Percentiles rank a stretch among this genome's conserved stretches.
Evolutionary conservation across 2,113 vertebrate genomes (phyloP).

Genomic region (Polypterus senegalus): DNA sequence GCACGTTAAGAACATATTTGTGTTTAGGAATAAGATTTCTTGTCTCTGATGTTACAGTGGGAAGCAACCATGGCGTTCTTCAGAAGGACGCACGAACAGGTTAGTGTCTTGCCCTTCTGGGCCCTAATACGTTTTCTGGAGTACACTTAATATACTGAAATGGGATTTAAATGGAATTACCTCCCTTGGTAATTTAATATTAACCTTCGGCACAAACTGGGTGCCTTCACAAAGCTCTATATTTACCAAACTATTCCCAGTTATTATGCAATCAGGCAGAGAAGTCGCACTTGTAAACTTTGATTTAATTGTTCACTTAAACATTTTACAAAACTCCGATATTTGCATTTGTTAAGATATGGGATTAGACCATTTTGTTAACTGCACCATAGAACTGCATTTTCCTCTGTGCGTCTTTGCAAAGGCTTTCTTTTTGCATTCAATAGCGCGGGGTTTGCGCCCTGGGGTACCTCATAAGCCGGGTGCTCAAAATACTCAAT

Average conservation of each 20-base stretch:
- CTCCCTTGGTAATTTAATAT: conserved; percentile 52
- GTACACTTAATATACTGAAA: conserved; percentile 68
- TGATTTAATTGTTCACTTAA: conserved; percentile 98
- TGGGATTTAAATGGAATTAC: conserved; percentile 72
- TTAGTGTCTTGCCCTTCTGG: conserved; percentile 17
- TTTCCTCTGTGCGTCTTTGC: conserved; percentile 82
- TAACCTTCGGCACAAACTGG: conserved; percentile 46
- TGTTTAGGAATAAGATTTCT: too few relatives aligned
- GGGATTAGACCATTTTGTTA: conserved; percentile 98
- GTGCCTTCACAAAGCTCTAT: conserved; percentile 59
- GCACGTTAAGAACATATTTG: neutral
- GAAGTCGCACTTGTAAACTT: conserved; percentile 86
- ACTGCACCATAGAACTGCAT: conserved; percentile 88
- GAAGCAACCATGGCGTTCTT: conserved; percentile 10
- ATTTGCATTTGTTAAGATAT: conserved; percentile 99
- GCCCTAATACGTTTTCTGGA: conserved; percentile 34
- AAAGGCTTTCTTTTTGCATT: conserved; percentile 87
- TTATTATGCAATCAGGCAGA: conserved; percentile 75
- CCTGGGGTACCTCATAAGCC: conserved; percentile 91
- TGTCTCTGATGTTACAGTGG: too few relatives aligned
- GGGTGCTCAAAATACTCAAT: conserved; percentile 96
- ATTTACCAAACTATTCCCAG: conserved; percentile 77
- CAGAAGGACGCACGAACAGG: conserved; percentile 20
- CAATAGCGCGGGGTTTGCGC: conserved; percentile 94
- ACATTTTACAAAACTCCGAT: conserved; percentile 98